Evolutionary conservation across 2,888 invertebrate genomes (phyloP).

Genomic region (Rhagium mordax): DNA sequence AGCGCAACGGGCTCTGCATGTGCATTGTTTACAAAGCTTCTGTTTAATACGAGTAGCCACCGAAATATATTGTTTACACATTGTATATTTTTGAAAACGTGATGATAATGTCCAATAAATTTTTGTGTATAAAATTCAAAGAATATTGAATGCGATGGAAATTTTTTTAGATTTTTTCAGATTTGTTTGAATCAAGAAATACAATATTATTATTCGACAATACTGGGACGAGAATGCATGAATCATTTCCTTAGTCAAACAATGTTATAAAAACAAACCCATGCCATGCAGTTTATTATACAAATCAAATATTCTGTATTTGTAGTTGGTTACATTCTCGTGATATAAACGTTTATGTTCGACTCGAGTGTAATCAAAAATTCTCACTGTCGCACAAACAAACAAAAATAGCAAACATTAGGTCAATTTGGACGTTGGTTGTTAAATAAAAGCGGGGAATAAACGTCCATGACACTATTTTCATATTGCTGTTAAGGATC

Average conservation of each 20-base stretch:
- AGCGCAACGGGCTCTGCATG: neutral
- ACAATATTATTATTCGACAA: too few species aligned
- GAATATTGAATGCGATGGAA: too few species aligned
- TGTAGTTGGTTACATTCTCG: slow-evolving; percentile 45
- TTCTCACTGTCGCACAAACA: slow-evolving; percentile 55
- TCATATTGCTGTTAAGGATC: neutral
- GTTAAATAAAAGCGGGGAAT: slow-evolving; percentile 23
- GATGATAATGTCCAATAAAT: too few species aligned
- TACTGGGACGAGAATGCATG: too few species aligned
- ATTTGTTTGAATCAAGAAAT: too few species aligned
- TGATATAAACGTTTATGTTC: slow-evolving; percentile 51
- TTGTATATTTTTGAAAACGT: too few species aligned
- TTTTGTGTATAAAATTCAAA: too few species aligned
- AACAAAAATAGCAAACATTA: slow-evolving; percentile 38
- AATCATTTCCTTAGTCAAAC: slow-evolving; percentile 37
- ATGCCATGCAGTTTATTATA: slow-evolving; percentile 27
- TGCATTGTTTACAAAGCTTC: neutral
- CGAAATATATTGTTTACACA: too few species aligned
- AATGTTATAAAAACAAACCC: slow-evolving; percentile 21
- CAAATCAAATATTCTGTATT: slow-evolving; percentile 52
- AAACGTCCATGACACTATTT: neutral
- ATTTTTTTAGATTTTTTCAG: too few species aligned
- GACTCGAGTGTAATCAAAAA: slow-evolving; percentile 55
- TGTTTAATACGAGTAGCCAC: neutral
- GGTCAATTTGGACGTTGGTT: slow-evolving; percentile 5